Conservation (phyloP, 2,797 vertebrate genomes). For the Premnoplex brunnescens region DNA sequence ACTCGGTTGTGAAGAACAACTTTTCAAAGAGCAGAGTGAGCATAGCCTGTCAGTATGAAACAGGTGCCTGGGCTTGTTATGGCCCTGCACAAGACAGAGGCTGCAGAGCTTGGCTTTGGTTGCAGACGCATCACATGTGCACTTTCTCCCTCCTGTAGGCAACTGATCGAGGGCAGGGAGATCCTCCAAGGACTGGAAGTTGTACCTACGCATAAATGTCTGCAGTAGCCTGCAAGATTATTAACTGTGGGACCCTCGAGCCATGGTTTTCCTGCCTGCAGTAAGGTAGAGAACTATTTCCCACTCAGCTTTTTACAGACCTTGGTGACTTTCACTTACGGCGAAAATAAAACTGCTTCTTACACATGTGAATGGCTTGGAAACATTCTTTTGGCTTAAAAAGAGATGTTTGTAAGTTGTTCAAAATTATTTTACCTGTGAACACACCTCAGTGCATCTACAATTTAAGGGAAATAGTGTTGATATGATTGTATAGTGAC, state of each 20-base stretch:
- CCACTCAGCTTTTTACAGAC: not conserved
- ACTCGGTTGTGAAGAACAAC: not conserved
- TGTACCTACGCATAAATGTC: slow-evolving; percentile 81
- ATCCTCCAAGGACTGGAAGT: slow-evolving; percentile 83
- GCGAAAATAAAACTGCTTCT: slow-evolving; percentile 6
- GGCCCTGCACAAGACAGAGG: not conserved
- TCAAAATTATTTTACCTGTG: not conserved
- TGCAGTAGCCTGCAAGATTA: slow-evolving; percentile 78
- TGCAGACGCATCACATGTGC: accelerated
- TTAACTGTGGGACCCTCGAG: slow-evolving; percentile 78
- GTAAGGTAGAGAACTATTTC: not conserved
- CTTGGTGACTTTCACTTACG: not conserved
- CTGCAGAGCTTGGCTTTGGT: not conserved
- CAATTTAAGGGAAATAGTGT: not conserved
- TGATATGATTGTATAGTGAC: not conserved
- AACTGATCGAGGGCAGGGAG: slow-evolving; percentile 84
- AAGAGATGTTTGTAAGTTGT: not conserved
- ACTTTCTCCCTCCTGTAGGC: slow-evolving; percentile 66
- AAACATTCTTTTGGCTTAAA: not conserved
- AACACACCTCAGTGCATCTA: not conserved
- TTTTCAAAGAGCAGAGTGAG: not conserved
- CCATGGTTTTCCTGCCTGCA: slow-evolving; percentile 20
- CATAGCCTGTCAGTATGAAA: not conserved
- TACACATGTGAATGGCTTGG: not conserved
- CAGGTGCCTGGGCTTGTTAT: not conserved